Evolutionary conservation across 1,140 invertebrate species (phyloP).

Genomic region (Marisa cornuarietis): DNA sequence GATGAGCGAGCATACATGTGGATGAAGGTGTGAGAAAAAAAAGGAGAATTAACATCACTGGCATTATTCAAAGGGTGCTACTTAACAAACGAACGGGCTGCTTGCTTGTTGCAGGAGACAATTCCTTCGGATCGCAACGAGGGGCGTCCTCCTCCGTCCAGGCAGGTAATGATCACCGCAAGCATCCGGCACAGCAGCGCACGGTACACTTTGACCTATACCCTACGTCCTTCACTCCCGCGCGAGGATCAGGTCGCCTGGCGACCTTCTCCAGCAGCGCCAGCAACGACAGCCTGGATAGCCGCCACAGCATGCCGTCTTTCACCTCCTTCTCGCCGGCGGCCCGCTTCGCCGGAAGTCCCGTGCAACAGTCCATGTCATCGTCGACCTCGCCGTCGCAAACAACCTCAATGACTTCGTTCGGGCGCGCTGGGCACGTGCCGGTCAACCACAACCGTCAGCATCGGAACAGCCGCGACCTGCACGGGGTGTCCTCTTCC

Average conservation of each 20-base stretch:
- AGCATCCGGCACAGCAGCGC: constrained; percentile 11
- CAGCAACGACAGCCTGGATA: not conserved
- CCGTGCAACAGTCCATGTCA: constrained; percentile 1
- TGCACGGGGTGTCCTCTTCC: constrained; percentile 8
- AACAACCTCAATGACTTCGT: too few relatives aligned
- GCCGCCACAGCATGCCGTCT: constrained; percentile 8
- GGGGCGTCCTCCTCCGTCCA: not conserved
- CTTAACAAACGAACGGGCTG: not conserved
- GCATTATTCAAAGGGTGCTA: too few relatives aligned
- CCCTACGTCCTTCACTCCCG: constrained; percentile 26
- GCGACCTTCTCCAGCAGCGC: constrained; percentile 15
- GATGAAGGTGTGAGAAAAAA: too few relatives aligned
- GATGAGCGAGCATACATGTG: too few relatives aligned
- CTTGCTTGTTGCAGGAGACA: constrained; percentile 24
- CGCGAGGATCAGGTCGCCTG: constrained; percentile 3
- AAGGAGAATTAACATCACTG: too few relatives aligned
- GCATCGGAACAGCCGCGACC: not conserved
- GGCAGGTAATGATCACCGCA: not conserved
- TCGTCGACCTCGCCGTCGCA: constrained; percentile 1
- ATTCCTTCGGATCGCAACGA: constrained; percentile 25
- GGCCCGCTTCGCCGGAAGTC: not conserved
- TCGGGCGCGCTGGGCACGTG: too few relatives aligned
- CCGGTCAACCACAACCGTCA: not conserved
- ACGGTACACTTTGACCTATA: constrained; percentile 21
- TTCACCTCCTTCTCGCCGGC: constrained; percentile 19